Evolutionary conservation across 2,113 vertebrate genomes (phyloP).

Genomic region (Loxodonta africana): DNA sequence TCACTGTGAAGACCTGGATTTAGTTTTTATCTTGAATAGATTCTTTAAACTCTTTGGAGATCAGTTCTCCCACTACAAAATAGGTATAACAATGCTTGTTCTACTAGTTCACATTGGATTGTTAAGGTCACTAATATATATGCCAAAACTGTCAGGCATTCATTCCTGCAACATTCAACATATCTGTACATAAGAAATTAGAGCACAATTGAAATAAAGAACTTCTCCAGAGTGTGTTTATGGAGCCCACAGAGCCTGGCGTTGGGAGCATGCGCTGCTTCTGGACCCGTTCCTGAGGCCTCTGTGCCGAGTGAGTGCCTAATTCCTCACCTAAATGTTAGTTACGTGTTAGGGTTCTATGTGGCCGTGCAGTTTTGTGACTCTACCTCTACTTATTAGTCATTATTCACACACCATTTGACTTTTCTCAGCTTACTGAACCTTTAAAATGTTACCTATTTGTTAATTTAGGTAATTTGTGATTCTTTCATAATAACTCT

Average conservation of each 20-base stretch:
- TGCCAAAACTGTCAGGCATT: background rate
- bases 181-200: background rate
- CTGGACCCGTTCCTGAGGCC: background rate
- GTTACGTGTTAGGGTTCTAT: background rate
- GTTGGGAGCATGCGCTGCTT: accelerated
- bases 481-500: background rate
- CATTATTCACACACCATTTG: background rate
- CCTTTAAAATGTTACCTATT: background rate
- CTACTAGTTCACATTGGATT: background rate
- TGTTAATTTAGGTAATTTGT: background rate
- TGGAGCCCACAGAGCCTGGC: background rate
- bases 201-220: background rate
- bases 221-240: background rate
- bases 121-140: background rate
- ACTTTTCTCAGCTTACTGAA: background rate
- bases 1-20: background rate
- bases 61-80: background rate
- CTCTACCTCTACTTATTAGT: background rate
- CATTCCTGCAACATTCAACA: background rate
- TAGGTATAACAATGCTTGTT: background rate
- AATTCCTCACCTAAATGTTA: background rate
- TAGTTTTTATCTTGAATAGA: slow-evolving; percentile 8
- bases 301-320: background rate
- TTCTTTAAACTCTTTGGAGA: background rate
- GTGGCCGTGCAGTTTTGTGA: background rate